Conservation (phyloP, 2,113 vertebrate genomes). For the Microcebus murinus region DNA sequence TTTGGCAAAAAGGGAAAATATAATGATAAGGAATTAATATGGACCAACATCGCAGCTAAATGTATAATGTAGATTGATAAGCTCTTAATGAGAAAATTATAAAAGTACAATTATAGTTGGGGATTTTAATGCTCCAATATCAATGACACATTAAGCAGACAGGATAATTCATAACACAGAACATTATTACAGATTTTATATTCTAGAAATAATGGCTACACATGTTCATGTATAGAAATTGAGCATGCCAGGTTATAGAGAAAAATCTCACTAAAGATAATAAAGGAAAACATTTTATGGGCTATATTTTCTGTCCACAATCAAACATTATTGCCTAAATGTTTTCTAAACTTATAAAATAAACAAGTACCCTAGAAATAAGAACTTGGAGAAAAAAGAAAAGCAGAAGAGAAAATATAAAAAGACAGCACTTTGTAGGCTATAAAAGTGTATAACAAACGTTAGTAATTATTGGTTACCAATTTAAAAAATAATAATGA, state of each 20-base stretch:
- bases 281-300: slow-evolving; percentile 13
- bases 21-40: background rate
- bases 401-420: background rate
- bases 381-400: background rate
- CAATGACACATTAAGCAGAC: background rate
- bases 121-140: background rate
- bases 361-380: background rate
- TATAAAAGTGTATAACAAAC: background rate
- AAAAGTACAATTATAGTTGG: background rate
- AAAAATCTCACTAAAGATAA: slow-evolving; percentile 39
- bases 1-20: no score
- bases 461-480: background rate
- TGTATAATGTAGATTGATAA: background rate
- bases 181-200: slow-evolving; percentile 25
- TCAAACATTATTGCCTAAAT: background rate
- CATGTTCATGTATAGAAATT: background rate
- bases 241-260: background rate
- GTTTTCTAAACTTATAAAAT: background rate
- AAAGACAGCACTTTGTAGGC: background rate
- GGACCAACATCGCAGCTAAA: background rate
- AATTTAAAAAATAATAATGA: background rate
- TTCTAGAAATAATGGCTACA: background rate
- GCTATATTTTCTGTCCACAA: background rate
- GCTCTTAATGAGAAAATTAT: background rate
- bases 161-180: background rate